These are phyloP conservation scores for Eumeta japonica DNA, from an alignment of 1,140 invertebrate species.

Conservation along the genomic window DNA sequence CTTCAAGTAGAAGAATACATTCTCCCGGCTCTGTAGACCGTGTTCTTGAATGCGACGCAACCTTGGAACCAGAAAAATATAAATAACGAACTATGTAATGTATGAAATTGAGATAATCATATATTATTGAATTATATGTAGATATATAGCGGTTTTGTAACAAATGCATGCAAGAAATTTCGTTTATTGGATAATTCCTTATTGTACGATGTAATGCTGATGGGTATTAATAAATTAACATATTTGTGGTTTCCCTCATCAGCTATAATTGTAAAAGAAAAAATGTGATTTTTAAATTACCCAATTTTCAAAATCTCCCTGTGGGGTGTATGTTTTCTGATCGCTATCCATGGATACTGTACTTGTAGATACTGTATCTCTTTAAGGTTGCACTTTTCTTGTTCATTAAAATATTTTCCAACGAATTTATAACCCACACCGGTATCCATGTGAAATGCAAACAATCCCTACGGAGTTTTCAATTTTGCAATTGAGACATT, in stretches of 20 bases:
- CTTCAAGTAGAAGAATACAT: constrained; percentile 58
- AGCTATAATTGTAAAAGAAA: no score
- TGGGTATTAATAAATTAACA: no score
- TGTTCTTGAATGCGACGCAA: constrained; percentile 60
- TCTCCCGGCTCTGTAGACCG: constrained; percentile 60
- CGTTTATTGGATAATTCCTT: no score
- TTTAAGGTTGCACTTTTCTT: constrained; percentile 66
- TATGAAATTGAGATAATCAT: no score
- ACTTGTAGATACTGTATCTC: constrained; percentile 64
- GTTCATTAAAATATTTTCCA: constrained; percentile 63
- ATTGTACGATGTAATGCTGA: no score
- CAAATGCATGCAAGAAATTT: no score
- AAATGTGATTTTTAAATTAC: no score
- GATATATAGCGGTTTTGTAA: no score
- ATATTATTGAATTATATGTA: no score
- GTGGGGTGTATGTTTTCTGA: constrained; percentile 62
- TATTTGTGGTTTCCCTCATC: no score
- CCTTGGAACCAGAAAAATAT: no score
- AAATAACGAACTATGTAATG: no score
- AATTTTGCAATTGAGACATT: neutral
- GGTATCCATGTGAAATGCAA: constrained; percentile 66
- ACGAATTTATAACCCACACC: constrained; percentile 64
- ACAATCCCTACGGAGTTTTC: constrained; percentile 53
- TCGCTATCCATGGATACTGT: constrained; percentile 59
- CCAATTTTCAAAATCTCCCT: constrained; percentile 64